A percentile compares a stretch with the other conserved stretches of the same genome.
phyloP scores from a whole-genome alignment of 2,113 vertebrate species.

The Pangasianodon hypophthalmus region DNA sequence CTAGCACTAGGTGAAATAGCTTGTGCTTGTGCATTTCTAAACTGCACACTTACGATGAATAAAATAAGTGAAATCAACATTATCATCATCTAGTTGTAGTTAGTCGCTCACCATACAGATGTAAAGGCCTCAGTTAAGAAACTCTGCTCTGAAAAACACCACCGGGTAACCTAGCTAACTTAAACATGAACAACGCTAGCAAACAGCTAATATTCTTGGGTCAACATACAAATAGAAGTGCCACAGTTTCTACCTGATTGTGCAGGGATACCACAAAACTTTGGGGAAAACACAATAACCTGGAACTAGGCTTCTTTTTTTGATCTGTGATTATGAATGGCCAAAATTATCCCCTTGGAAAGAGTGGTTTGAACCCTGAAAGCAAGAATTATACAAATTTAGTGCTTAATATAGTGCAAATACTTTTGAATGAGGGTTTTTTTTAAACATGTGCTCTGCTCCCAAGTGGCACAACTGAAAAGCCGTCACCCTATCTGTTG shows the following conservation, averaged over 20 bases:
- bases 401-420: neutral
- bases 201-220: neutral
- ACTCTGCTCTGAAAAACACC: neutral
- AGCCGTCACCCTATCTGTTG: neutral
- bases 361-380: neutral
- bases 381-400: neutral
- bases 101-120: neutral
- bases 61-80: neutral
- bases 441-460: neutral
- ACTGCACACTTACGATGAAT: neutral
- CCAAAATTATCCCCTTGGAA: neutral
- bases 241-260: too few species aligned
- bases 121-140: neutral
- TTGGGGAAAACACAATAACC: too few species aligned
- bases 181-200: neutral
- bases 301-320: neutral
- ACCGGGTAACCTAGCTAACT: neutral
- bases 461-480: neutral
- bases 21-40: neutral
- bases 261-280: too few species aligned
- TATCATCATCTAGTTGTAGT: neutral
- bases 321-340: neutral
- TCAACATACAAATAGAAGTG: neutral
- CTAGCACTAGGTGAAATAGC: neutral
- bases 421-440: neutral